A percentile compares a stretch with the other conserved stretches of the same genome.
These are phyloP conservation scores for Pristionchus maxplancki DNA, from an alignment of 2,888 invertebrate genomes.

Conservation along the genomic window DNA sequence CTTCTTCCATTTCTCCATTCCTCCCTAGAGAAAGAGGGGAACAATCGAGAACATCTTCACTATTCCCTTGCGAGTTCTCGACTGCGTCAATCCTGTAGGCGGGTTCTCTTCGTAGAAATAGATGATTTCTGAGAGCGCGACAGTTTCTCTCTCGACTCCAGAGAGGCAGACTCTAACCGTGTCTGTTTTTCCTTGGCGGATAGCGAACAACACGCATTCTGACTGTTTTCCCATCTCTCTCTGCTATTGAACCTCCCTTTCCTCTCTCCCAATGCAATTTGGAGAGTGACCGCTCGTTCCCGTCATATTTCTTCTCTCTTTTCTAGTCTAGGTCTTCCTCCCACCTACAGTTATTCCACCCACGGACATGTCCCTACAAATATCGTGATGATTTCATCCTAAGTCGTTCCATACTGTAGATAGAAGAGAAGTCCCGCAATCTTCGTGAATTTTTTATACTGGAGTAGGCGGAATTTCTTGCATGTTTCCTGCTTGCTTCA, in stretches of 20 bases:
- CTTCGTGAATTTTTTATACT: not conserved
- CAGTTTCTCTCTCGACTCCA: not conserved
- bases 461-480: slow-evolving; percentile 1
- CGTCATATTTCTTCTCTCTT: slow-evolving; percentile 13
- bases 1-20: slow-evolving; percentile 27
- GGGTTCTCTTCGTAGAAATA: not conserved
- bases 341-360: not conserved
- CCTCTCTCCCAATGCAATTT: slow-evolving; percentile 30
- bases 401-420: not conserved
- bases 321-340: not conserved
- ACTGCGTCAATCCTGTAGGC: not conserved
- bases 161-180: slow-evolving; percentile 14
- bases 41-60: not conserved
- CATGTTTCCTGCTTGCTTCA: slow-evolving; percentile 40
- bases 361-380: not conserved
- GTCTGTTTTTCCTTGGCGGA: slow-evolving; percentile 6
- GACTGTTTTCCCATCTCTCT: slow-evolving; percentile 21
- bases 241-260: slow-evolving; percentile 35
- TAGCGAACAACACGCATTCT: slow-evolving; percentile 20
- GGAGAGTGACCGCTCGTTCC: slow-evolving; percentile 31
- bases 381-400: not conserved
- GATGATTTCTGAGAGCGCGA: not conserved
- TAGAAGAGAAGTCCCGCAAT: not conserved
- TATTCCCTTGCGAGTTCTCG: slow-evolving; percentile 19
- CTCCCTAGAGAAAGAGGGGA: not conserved